phyloP scores from a whole-genome alignment of 2,888 invertebrate genomes.

The Andrena bicolor region DNA sequence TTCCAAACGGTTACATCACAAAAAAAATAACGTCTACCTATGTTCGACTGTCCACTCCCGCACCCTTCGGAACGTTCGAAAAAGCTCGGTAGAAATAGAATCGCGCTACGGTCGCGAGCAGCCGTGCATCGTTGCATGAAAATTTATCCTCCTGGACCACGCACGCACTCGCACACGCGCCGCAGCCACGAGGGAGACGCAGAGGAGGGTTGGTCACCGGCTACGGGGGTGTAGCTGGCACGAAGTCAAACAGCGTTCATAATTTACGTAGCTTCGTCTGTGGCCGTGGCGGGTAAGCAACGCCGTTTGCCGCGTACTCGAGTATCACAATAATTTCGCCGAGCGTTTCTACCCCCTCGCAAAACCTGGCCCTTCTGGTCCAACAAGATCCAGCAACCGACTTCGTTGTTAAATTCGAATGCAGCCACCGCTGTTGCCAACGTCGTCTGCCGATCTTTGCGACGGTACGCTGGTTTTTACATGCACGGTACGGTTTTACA shows the following conservation, averaged over 20 bases:
- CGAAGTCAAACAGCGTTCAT: constrained; percentile 83
- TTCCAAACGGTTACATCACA: neutral
- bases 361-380: neutral
- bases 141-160: constrained; percentile 73
- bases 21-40: neutral
- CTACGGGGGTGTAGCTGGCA: constrained; percentile 79
- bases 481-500: no score
- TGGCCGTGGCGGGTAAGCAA: constrained; percentile 63
- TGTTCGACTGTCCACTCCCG: no score
- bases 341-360: constrained; percentile 7
- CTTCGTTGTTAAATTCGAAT: neutral
- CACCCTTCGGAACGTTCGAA: neutral
- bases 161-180: constrained; percentile 4
- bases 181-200: constrained; percentile 21
- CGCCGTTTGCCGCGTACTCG: constrained; percentile 47
- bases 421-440: neutral
- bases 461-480: no score
- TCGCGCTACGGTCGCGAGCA: neutral
- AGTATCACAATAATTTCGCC: constrained; percentile 71
- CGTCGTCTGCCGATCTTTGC: no score
- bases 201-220: constrained; percentile 65
- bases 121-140: constrained; percentile 72
- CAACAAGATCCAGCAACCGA: neutral
- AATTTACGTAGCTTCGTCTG: constrained; percentile 82
- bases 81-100: neutral